phyloP scores from a whole-genome alignment of 2,113 vertebrate species.

The Pristiophorus japonicus region DNA sequence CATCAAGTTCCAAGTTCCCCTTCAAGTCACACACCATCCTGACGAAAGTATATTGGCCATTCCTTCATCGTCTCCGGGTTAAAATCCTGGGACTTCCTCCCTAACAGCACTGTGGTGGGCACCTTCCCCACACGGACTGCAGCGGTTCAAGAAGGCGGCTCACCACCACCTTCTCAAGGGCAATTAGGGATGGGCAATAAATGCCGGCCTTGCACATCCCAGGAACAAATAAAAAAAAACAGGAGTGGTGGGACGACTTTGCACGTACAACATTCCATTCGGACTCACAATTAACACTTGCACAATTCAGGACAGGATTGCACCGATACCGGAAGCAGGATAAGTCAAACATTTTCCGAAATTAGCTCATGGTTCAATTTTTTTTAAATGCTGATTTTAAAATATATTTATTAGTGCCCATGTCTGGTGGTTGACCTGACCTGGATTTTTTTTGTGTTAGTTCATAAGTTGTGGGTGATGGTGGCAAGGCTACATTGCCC shows the following conservation, averaged over 20 bases:
- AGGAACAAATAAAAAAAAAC: too few species aligned
- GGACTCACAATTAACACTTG: not conserved
- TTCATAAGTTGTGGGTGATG: not conserved
- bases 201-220: too few species aligned
- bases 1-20: too few species aligned
- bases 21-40: too few species aligned
- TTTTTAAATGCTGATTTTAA: not conserved
- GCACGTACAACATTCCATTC: not conserved
- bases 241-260: not conserved
- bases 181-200: too few species aligned
- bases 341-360: not conserved
- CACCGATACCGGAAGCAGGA: not conserved
- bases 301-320: not conserved
- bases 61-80: too few species aligned
- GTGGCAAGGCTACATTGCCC: not conserved
- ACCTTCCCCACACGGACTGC: too few species aligned
- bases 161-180: too few species aligned
- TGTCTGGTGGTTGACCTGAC: not conserved
- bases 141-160: too few species aligned
- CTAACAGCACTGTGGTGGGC: too few species aligned
- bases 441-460: not conserved
- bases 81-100: too few species aligned
- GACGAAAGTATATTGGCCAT: too few species aligned
- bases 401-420: not conserved
- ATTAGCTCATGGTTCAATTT: not conserved